Conservation (phyloP, 2,113 vertebrate genomes). For the Peromyscus maniculatus region DNA sequence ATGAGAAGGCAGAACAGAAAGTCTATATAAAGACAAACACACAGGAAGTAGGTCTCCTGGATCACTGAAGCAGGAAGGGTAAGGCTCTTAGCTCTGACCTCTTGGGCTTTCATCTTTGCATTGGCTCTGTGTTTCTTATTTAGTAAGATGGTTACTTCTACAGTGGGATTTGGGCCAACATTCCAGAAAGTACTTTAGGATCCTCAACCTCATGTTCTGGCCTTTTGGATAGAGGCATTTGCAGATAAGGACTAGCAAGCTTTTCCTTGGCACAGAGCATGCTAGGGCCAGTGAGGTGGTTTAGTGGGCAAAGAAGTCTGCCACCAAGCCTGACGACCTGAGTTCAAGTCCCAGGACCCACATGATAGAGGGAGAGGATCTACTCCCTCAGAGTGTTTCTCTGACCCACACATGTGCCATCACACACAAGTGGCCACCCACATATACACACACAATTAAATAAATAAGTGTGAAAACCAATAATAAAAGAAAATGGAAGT, state of each 20-base stretch:
- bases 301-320: neutral
- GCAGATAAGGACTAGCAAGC: neutral
- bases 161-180: neutral
- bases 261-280: neutral
- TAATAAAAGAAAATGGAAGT: slow-evolving; percentile 36
- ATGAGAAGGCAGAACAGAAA: too few species aligned
- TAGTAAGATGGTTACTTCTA: too few species aligned
- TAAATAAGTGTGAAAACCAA: neutral
- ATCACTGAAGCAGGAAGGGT: too few species aligned
- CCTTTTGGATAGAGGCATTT: neutral
- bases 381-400: neutral
- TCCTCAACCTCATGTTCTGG: neutral
- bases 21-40: too few species aligned
- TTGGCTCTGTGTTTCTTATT: too few species aligned
- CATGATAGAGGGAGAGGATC: neutral
- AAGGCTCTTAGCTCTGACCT: too few species aligned
- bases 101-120: too few species aligned
- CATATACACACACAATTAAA: neutral
- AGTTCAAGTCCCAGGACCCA: neutral
- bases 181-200: neutral
- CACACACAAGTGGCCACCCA: neutral
- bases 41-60: too few species aligned
- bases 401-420: neutral
- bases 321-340: neutral
- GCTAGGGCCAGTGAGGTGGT: neutral